These are phyloP conservation scores for Neoaliturus tenellus DNA, from an alignment of 2,888 invertebrate genomes.

Conservation along the genomic window DNA sequence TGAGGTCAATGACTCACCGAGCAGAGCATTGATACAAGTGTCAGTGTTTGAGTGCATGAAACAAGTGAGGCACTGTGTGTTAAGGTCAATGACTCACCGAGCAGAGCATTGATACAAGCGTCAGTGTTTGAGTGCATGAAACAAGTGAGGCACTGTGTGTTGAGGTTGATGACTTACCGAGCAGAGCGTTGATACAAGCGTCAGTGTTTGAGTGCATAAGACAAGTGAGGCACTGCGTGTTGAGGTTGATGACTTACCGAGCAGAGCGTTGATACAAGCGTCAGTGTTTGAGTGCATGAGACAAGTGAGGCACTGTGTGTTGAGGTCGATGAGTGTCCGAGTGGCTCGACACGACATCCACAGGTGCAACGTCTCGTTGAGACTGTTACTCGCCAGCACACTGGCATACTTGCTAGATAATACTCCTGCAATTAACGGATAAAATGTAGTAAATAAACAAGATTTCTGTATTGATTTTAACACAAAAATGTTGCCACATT, in stretches of 20 bases:
- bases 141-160: too few species aligned
- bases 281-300: constrained; percentile 87
- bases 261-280: constrained; percentile 89
- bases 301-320: constrained; percentile 91
- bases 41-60: too few species aligned
- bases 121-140: too few species aligned
- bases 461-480: too few species aligned
- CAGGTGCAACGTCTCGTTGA: constrained; percentile 81
- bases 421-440: constrained; percentile 73
- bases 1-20: too few species aligned
- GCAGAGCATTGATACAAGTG: too few species aligned
- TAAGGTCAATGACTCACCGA: too few species aligned
- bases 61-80: too few species aligned
- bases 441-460: too few species aligned
- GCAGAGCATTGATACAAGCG: too few species aligned
- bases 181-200: constrained; percentile 89
- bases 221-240: constrained; percentile 72
- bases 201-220: constrained; percentile 87
- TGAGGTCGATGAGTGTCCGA: constrained; percentile 89
- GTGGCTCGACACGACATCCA: constrained; percentile 88
- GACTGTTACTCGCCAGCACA: constrained; percentile 74
- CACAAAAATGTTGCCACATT: too few species aligned
- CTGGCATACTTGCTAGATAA: constrained; percentile 84
- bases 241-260: constrained; percentile 73
- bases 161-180: constrained; percentile 73